Evolutionary conservation across 2,888 invertebrate species (phyloP).

Genomic region (Heliconius cydno): DNA sequence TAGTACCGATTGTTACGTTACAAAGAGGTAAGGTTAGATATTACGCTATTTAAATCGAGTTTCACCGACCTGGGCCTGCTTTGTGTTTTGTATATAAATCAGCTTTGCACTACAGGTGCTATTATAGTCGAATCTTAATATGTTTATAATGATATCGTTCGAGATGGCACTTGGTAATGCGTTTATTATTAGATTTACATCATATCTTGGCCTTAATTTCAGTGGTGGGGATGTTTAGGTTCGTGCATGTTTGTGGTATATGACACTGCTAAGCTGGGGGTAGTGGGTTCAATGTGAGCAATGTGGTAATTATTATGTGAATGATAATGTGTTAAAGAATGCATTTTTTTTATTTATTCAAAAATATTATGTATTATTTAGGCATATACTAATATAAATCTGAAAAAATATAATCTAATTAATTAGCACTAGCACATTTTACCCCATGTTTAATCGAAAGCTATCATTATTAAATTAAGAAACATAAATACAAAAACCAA

Average conservation of each 20-base stretch:
- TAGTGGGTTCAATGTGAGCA: background rate
- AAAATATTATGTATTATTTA: too few species aligned
- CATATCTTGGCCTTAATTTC: slow-evolving; percentile 21
- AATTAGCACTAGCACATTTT: background rate
- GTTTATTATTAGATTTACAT: slow-evolving; percentile 24
- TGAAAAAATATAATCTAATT: too few species aligned
- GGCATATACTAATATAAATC: too few species aligned
- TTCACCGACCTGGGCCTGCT: slow-evolving; percentile 36
- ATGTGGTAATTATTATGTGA: background rate
- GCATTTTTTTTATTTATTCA: background rate
- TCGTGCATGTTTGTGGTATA: background rate
- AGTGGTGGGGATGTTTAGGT: background rate
- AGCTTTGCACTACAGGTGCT: slow-evolving; percentile 12
- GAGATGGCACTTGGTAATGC: slow-evolving; percentile 17
- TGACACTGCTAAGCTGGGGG: background rate
- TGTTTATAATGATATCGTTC: slow-evolving; percentile 18
- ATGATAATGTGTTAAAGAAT: background rate
- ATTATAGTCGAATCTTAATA: slow-evolving; percentile 24
- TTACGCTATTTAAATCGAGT: slow-evolving; percentile 40
- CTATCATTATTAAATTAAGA: background rate
- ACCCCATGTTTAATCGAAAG: too few species aligned
- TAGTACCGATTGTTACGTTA: slow-evolving; percentile 37
- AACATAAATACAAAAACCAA: background rate
- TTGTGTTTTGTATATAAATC: slow-evolving; percentile 41
- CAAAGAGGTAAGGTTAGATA: slow-evolving; percentile 41